A percentile compares a stretch with the other conserved stretches of the same genome.
phyloP scores from a whole-genome alignment of 2,797 vertebrate genomes.

The Centropyge bicolor region DNA sequence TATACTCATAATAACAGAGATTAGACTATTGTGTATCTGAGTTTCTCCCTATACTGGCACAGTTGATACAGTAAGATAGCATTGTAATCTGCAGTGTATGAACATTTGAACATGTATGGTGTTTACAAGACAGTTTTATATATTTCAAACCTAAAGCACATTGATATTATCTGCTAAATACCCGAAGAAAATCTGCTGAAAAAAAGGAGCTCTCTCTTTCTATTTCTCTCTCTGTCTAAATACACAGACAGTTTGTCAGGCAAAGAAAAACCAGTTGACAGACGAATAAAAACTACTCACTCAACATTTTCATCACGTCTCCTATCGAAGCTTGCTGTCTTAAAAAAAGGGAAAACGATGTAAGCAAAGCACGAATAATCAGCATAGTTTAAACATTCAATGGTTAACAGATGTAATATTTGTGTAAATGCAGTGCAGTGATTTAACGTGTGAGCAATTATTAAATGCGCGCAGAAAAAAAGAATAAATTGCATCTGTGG shows the following conservation, averaged over 20 bases:
- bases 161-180: slow-evolving; percentile 15
- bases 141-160: slow-evolving; percentile 39
- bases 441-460: slow-evolving; percentile 14
- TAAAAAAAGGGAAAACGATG: slow-evolving; percentile 7
- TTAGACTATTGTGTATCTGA: slow-evolving; percentile 33
- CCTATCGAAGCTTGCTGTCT: neutral
- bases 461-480: slow-evolving; percentile 5
- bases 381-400: slow-evolving; percentile 23
- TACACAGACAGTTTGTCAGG: slow-evolving; percentile 20
- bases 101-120: slow-evolving; percentile 57
- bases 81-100: slow-evolving; percentile 40
- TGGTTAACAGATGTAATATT: slow-evolving; percentile 26
- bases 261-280: slow-evolving; percentile 19
- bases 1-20: slow-evolving; percentile 56
- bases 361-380: slow-evolving; percentile 45
- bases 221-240: slow-evolving; percentile 32
- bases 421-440: slow-evolving; percentile 21
- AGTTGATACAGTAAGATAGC: slow-evolving; percentile 44
- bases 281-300: slow-evolving; percentile 6
- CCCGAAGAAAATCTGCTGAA: slow-evolving; percentile 24
- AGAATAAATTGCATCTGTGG: slow-evolving; percentile 26
- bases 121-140: slow-evolving; percentile 54
- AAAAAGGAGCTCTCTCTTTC: slow-evolving; percentile 28
- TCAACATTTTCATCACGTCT: neutral
- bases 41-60: slow-evolving; percentile 47